Evolutionary conservation across 2,888 invertebrate species (phyloP), one percentile per base, ranked within the genome.

Genomic region (Drosophila fulvimacula): DNA sequence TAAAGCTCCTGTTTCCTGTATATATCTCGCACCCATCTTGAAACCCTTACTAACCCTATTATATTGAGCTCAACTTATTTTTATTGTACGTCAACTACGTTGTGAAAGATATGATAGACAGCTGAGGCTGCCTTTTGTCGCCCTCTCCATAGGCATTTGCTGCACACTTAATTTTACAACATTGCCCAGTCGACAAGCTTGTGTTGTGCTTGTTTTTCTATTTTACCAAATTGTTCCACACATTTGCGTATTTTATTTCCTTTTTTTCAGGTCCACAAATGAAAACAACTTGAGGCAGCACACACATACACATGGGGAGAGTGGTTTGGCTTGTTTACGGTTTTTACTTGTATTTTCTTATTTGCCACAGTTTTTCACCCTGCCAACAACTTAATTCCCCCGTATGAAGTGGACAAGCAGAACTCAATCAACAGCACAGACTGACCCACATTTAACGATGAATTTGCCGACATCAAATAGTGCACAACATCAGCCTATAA

Each of bases 401-500:
- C 27, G 34, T 4, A 6, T 64, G 55, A 69, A 64, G 39, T 66
- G 79, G 59, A 67, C 85, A 48, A 51, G 78, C 69, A 63, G 73
- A 84, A 76, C 82, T 88, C 82, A 88, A 82, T 82, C 88, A 82
- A 74, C 82, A 79, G 74, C 75, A 59, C 49, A 49, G 53, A 66
- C 78, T 83, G 82, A 83, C 83, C 88, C 83, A 83, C 73, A 83
- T 83, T 82, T 80, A 73, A 85, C 76, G 68, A 78, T 63, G 73
- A 79, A 82, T 82, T 85, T 85, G 71, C 78, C 72, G 69, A 63
- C 75, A 70, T 71, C 83, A 72, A 88, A 73, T 73, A 69, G 78
- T 71, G 69, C 58, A 71, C 62, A 60, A 19, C 56, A 60, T 21
- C 21, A 56, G 55, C 36, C 62, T 56, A 38, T 71, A 80, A 77